Conservation (phyloP, 2,797 vertebrate genomes). For the Pantherophis vulpinus region DNA sequence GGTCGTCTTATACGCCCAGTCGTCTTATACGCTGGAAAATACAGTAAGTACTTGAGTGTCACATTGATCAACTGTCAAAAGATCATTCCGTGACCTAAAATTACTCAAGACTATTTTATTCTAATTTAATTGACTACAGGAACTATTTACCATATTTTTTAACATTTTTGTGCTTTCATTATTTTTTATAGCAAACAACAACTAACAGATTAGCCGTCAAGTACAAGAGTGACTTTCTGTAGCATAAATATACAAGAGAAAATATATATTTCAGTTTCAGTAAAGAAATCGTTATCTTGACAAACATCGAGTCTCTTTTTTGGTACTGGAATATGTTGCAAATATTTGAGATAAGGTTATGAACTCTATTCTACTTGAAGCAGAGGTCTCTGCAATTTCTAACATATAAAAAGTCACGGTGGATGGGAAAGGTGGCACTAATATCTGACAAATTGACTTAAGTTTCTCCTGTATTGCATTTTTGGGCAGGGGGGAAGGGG, state of each 20-base stretch:
- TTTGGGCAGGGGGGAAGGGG: not conserved
- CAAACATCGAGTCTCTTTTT: not conserved
- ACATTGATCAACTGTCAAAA: not conserved
- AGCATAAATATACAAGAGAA: not conserved
- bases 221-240: not conserved
- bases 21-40: too few relatives aligned
- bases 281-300: not conserved
- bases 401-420: not conserved
- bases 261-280: not conserved
- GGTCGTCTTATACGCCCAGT: too few relatives aligned
- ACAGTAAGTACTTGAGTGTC: not conserved
- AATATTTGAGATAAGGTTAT: not conserved
- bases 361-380: not conserved
- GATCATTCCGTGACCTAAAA: not conserved
- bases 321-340: not conserved
- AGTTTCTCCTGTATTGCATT: not conserved
- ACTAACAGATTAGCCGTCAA: not conserved
- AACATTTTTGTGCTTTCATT: not conserved
- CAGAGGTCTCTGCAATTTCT: not conserved
- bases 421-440: not conserved
- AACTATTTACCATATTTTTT: not conserved
- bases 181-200: not conserved
- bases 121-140: not conserved
- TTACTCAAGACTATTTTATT: not conserved
- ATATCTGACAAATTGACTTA: not conserved